Percentiles rank a stretch among this genome's conserved stretches.
Conservation (phyloP, 2,888 invertebrate genomes). For the Antheraea yamamai region DNA sequence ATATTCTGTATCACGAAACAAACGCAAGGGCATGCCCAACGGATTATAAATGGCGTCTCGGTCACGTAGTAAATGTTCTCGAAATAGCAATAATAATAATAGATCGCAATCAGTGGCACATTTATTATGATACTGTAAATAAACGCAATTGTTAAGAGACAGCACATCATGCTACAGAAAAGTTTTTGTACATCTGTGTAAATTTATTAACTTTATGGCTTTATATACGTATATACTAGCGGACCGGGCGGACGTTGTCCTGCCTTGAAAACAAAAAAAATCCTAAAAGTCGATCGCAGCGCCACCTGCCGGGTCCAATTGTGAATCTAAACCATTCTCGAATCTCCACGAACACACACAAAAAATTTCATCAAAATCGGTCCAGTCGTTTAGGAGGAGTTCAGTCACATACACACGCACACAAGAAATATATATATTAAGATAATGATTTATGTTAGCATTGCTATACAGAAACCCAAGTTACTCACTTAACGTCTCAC, state of each 20-base stretch:
- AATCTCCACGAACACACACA: too few relatives aligned
- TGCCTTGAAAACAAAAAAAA: too few relatives aligned
- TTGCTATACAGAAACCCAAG: too few relatives aligned
- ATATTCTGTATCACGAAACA: conserved; percentile 5
- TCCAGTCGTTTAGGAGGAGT: too few relatives aligned
- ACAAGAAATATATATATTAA: too few relatives aligned
- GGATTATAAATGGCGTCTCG: conserved; percentile 18
- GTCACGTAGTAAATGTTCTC: conserved; percentile 22
- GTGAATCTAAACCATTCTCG: too few relatives aligned
- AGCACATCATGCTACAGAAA: background rate
- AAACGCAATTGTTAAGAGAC: background rate
- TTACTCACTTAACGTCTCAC: too few relatives aligned
- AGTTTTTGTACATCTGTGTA: background rate
- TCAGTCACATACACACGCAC: too few relatives aligned
- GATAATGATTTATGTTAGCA: background rate
- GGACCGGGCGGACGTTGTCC: too few relatives aligned
- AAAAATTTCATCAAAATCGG: too few relatives aligned
- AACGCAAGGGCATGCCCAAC: conserved; percentile 18
- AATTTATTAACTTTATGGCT: background rate
- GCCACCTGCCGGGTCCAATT: too few relatives aligned
- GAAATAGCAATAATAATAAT: conserved; percentile 21
- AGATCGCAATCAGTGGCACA: conserved; percentile 17
- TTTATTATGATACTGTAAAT: conserved; percentile 1
- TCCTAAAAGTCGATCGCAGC: too few relatives aligned
- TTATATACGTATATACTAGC: background rate